Conservation (phyloP, 2,797 vertebrate genomes). For the Cossypha caffra region DNA sequence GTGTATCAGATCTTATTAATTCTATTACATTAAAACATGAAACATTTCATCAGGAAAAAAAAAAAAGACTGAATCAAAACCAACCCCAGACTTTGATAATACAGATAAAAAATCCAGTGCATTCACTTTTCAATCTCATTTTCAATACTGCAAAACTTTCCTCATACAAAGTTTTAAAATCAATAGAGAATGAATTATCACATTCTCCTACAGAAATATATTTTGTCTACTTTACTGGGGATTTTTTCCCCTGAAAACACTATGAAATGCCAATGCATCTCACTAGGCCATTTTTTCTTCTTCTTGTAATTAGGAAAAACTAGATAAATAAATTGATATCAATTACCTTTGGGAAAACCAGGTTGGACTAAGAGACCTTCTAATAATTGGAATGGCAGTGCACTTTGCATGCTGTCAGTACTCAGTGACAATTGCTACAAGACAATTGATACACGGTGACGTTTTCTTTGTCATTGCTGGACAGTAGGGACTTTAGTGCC, state of each 20-base stretch:
- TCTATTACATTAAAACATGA: conserved; percentile 73
- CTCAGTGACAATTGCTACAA: conserved; percentile 52
- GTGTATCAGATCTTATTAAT: conserved; percentile 80
- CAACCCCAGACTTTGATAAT: conserved; percentile 69
- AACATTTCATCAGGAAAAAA: conserved; percentile 68
- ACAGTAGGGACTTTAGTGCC: conserved; percentile 63
- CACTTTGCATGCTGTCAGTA: conserved; percentile 53
- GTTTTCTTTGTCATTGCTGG: conserved; percentile 75
- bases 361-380: conserved; percentile 55
- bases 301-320: conserved; percentile 52
- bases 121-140: conserved; percentile 65
- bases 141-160: conserved; percentile 63
- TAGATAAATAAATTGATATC: conserved; percentile 69
- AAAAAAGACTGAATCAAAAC: conserved; percentile 71
- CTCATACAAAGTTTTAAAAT: conserved; percentile 47
- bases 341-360: conserved; percentile 51
- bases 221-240: conserved; percentile 27
- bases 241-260: conserved; percentile 6
- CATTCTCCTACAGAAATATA: neutral
- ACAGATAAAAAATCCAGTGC: conserved; percentile 50
- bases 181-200: conserved; percentile 43
- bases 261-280: conserved; percentile 23
- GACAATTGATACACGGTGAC: conserved; percentile 51
- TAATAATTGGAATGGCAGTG: conserved; percentile 60
- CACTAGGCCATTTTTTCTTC: neutral